Percentiles rank a stretch among this genome's conserved stretches.
phyloP scores from a whole-genome alignment of 2,888 invertebrate genomes.

The Lycocerus yunnanus region DNA sequence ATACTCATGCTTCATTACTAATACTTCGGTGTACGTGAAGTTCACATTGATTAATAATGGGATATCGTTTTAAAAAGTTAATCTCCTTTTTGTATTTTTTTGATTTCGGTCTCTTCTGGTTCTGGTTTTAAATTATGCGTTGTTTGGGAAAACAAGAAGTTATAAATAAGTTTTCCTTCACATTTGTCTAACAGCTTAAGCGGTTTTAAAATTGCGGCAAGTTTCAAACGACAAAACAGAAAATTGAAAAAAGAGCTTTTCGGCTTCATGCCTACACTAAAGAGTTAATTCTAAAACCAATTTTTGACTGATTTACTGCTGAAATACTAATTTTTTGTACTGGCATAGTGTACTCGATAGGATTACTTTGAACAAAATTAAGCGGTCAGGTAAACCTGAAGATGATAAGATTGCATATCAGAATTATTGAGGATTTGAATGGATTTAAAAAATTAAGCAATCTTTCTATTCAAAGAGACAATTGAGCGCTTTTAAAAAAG shows the following conservation, averaged over 20 bases:
- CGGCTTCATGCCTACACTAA: no score
- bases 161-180: background rate
- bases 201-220: background rate
- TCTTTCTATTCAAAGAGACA: background rate
- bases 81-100: background rate
- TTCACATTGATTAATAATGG: background rate
- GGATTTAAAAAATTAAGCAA: background rate
- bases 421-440: background rate
- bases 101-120: background rate
- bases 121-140: background rate
- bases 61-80: background rate
- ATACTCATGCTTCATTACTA: background rate
- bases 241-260: no score
- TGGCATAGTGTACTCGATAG: no score
- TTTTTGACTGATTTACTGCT: background rate
- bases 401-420: background rate
- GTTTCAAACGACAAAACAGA: background rate
- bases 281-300: background rate
- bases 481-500: background rate
- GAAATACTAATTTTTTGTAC: background rate
- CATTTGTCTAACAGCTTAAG: background rate
- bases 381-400: background rate
- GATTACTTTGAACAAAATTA: background rate
- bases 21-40: background rate
- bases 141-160: background rate